Evolutionary conservation across 2,797 vertebrate species (phyloP), one percentile per base, ranked within the genome.

Genomic region (Mycteria americana): DNA sequence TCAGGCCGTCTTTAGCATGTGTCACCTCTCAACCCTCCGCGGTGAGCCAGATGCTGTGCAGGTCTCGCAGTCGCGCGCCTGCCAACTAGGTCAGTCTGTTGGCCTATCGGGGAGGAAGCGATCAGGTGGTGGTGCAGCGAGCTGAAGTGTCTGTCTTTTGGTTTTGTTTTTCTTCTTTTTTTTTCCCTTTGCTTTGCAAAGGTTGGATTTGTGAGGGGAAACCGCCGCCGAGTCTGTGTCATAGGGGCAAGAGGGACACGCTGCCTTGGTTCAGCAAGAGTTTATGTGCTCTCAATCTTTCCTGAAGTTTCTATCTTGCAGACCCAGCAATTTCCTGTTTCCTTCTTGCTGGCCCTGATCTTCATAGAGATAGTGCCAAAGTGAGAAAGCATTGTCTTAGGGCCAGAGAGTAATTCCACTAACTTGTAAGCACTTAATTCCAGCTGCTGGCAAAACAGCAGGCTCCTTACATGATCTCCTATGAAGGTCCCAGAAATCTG

Each of bases 261-360:
- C 76, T 4, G 51, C 54, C 64, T 63, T 96, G 86, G 95, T 97
- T 97, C 94, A 97, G 56, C 92, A 81, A 81, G 85, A 93, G 88
- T 96, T 97, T 95, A 92, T 73, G 60, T 63, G 60, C 81, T 90
- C 75, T 93, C 75, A 85, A 1, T 81, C 75, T 92, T 97, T 96
- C 93, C 95, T 97, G 92, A 93, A 94, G 60, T 91, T 92, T 95
- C 83, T 97, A 77, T 97, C 96, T 96, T 83, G 80, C 76, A 90
- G 69, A 74, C 89, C 57, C 73, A 85, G 93, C 1, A 5, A 74
- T 96, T 97, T 97, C 97, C 95, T 95, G 63, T 89, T 97, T 96
- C 94, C 95, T 94, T 95, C 93, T 96, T 89, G 46, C 87, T 95
- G 88, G 81, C 62, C 35, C 64, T 92, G 95, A 97, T 97, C 82